Conservation (phyloP, 2,797 vertebrate genomes). For the Nasua narica region DNA sequence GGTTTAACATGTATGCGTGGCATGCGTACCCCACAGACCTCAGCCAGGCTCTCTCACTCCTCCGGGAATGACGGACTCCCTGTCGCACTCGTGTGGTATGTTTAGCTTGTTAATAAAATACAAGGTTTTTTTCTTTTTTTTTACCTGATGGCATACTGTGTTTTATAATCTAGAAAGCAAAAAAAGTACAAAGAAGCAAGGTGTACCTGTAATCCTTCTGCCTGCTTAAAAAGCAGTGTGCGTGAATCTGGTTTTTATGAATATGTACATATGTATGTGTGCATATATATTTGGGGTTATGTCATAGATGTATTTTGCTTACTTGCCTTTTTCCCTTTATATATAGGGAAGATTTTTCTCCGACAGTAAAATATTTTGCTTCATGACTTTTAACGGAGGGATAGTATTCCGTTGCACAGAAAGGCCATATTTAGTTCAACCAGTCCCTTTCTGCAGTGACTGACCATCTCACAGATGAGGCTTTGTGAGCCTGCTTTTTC, state of each 20-base stretch:
- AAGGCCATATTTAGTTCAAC: neutral
- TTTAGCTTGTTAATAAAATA: constrained; percentile 10
- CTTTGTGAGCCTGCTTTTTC: neutral
- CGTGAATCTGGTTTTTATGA: neutral
- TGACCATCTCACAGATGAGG: neutral
- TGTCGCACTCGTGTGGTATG: neutral
- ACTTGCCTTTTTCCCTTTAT: neutral
- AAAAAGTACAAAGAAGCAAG: constrained; percentile 10
- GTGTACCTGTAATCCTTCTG: neutral
- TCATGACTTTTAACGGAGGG: neutral
- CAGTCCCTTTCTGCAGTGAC: neutral
- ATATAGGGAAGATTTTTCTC: neutral
- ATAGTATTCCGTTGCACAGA: neutral
- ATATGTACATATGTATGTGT: neutral
- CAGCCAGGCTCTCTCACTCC: neutral
- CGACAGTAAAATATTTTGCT: neutral
- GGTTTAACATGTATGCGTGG: neutral
- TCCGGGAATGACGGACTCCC: neutral
- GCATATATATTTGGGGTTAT: neutral
- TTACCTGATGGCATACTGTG: neutral
- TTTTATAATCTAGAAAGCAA: constrained; percentile 41
- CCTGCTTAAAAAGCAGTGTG: neutral
- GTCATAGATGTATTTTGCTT: neutral
- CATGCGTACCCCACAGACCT: neutral
- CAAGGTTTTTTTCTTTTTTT: neutral